Percentiles rank a stretch among this genome's conserved stretches.
These are phyloP conservation scores for Crypturellus undulatus DNA, from an alignment of 2,113 vertebrate genomes.

Conservation along the genomic window DNA sequence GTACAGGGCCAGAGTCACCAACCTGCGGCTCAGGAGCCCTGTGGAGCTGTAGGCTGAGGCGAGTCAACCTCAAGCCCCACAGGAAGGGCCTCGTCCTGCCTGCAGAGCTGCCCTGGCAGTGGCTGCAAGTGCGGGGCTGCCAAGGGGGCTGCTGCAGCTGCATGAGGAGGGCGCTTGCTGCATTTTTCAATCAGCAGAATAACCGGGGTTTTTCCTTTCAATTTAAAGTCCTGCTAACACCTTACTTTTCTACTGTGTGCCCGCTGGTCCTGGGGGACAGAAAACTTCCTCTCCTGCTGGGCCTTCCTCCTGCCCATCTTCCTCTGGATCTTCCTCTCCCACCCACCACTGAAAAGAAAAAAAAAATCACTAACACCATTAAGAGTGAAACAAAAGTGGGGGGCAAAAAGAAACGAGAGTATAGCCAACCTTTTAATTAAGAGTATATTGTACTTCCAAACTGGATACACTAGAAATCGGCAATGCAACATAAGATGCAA, in stretches of 20 bases:
- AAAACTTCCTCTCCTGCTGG: background rate
- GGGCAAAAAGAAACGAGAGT: conserved; percentile 66
- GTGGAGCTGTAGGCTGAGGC: background rate
- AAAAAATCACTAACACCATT: background rate
- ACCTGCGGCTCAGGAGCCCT: background rate
- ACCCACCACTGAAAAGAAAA: too few species aligned
- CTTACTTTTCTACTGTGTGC: background rate
- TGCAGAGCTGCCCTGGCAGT: background rate
- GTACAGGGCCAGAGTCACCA: background rate
- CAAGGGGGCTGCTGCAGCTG: background rate
- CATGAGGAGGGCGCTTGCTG: background rate
- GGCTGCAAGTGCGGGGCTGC: background rate
- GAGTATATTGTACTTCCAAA: conserved; percentile 99
- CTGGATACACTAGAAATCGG: conserved; percentile 99
- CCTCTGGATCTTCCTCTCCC: too few species aligned
- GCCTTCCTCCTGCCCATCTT: too few species aligned
- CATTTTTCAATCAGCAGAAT: background rate
- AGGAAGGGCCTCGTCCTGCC: too few species aligned
- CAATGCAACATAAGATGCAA: conserved; percentile 96
- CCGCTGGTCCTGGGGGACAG: background rate
- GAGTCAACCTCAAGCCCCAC: background rate
- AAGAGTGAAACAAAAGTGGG: conserved; percentile 17
- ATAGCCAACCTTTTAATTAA: conserved; percentile 88
- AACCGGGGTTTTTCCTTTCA: background rate
- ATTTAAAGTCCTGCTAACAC: background rate